These are phyloP conservation scores for Gallirallus australis DNA, from an alignment of 2,797 vertebrate species.

Conservation along the genomic window DNA sequence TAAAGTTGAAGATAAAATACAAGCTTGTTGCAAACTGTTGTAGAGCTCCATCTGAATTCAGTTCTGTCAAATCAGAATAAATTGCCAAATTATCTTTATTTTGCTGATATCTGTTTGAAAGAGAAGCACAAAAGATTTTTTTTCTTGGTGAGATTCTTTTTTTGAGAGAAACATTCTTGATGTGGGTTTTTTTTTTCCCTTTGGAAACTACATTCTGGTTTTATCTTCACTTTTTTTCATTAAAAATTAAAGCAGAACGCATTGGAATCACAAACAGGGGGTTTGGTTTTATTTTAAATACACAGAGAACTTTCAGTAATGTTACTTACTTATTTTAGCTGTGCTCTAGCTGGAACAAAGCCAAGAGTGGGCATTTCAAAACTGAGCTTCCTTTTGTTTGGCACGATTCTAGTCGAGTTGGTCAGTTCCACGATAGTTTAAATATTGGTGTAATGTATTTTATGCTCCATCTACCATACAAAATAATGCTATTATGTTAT, in stretches of 20 bases:
- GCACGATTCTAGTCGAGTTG: not conserved
- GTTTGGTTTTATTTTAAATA: not conserved
- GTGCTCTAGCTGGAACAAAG: not conserved
- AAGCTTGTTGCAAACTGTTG: not conserved
- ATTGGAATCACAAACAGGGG: not conserved
- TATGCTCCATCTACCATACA: not conserved
- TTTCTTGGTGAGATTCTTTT: not conserved
- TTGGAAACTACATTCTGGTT: not conserved
- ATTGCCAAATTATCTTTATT: not conserved
- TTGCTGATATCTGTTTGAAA: not conserved
- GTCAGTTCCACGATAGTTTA: not conserved
- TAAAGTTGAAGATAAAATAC: not conserved
- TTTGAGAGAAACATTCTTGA: not conserved
- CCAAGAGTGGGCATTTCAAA: not conserved
- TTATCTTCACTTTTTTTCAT: not conserved
- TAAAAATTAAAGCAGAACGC: not conserved
- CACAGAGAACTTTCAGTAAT: not conserved
- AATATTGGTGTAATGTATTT: conserved; percentile 45
- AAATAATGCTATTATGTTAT: conserved; percentile 20
- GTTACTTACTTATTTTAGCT: conserved; percentile 1
- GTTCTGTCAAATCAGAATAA: not conserved
- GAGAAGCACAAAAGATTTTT: not conserved
- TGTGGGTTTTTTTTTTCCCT: not conserved
- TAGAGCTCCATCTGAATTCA: not conserved
- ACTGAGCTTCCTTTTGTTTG: not conserved